Percentiles rank a stretch among this genome's conserved stretches.
Conservation (phyloP, 1,140 invertebrate genomes). For the Platorchestia sp. region DNA sequence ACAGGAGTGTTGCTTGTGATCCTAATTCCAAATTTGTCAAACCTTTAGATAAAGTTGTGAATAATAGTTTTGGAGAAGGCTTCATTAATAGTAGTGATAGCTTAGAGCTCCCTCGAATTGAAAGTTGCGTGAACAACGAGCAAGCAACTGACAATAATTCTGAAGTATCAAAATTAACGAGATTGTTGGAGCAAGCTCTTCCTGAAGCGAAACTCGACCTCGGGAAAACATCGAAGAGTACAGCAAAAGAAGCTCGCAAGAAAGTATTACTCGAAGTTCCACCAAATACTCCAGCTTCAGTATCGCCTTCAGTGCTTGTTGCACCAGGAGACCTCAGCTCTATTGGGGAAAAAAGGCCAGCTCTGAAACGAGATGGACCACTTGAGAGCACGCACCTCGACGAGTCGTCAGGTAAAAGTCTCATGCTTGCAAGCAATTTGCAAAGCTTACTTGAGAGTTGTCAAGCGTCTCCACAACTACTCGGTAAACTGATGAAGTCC, state of each 20-base stretch:
- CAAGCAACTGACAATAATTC: neutral
- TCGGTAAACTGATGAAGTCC: neutral
- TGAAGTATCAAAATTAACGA: neutral
- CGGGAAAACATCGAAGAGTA: neutral
- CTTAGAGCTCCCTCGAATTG: neutral
- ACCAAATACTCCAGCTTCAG: conserved; percentile 1
- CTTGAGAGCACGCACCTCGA: conserved; percentile 27
- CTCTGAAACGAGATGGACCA: neutral
- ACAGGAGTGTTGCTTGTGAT: neutral
- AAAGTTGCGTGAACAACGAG: neutral
- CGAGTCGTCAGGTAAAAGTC: neutral
- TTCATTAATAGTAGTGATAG: neutral
- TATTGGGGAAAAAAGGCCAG: neutral
- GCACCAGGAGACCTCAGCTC: neutral
- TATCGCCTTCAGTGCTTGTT: neutral
- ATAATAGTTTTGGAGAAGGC: neutral
- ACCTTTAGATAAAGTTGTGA: neutral
- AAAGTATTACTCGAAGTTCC: neutral
- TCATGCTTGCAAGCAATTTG: neutral
- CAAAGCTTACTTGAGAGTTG: neutral
- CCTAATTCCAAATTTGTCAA: neutral
- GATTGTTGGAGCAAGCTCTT: neutral
- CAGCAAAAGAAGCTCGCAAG: neutral
- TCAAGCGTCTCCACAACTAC: neutral
- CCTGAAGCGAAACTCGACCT: neutral